A percentile compares a stretch with the other conserved stretches of the same genome.
These are phyloP conservation scores for Papilio machaon DNA, from an alignment of 1,140 invertebrate species.

Conservation along the genomic window DNA sequence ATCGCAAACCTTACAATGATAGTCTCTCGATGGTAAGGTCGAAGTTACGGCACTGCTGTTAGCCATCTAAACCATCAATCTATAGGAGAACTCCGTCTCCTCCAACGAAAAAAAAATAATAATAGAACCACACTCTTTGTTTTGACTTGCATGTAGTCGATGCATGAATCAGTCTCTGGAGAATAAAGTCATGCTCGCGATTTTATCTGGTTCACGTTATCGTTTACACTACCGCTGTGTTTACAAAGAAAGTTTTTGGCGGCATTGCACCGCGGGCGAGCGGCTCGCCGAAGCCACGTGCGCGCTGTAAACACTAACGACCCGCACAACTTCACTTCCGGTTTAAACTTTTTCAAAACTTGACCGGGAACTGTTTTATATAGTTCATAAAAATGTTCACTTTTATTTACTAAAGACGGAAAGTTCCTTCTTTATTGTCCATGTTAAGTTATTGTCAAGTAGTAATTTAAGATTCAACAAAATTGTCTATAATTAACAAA, in stretches of 20 bases:
- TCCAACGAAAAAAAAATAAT: constrained; percentile 79
- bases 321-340: constrained; percentile 46
- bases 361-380: neutral
- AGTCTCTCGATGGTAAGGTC: constrained; percentile 79
- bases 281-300: constrained; percentile 68
- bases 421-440: constrained; percentile 43
- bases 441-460: constrained; percentile 50
- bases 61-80: constrained; percentile 81
- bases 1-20: constrained; percentile 88
- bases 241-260: constrained; percentile 77
- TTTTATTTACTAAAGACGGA: constrained; percentile 28
- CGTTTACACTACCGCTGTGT: constrained; percentile 67
- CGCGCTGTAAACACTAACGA: constrained; percentile 72
- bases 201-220: constrained; percentile 53
- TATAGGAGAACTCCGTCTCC: constrained; percentile 74
- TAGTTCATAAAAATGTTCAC: constrained; percentile 34
- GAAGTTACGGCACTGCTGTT: constrained; percentile 81
- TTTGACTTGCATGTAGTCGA: constrained; percentile 72
- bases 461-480: constrained; percentile 46
- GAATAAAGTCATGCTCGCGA: constrained; percentile 68
- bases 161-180: constrained; percentile 66
- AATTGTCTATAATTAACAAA: constrained; percentile 54
- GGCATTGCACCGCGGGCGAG: constrained; percentile 71
- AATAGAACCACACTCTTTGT: constrained; percentile 71
- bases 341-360: constrained; percentile 51